A percentile compares a stretch with the other conserved stretches of the same genome.
These are phyloP conservation scores for Halcyon leucocephala DNA, from an alignment of 2,797 vertebrate genomes.

Conservation along the genomic window DNA sequence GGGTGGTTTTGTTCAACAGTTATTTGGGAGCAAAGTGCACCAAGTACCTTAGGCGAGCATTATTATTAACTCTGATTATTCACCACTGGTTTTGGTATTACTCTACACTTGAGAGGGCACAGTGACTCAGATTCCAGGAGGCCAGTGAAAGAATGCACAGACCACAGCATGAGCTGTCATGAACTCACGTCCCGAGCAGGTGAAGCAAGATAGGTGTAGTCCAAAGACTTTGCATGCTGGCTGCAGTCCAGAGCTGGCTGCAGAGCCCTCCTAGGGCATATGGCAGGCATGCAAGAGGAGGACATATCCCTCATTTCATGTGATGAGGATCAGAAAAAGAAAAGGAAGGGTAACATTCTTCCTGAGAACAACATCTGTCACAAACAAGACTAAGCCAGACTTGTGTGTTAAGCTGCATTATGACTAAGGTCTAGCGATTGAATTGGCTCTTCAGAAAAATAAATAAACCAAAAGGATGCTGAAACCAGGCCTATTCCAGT, in stretches of 20 bases:
- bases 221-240: background rate
- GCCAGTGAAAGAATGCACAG: background rate
- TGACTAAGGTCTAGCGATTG: background rate
- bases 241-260: background rate
- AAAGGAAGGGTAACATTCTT: background rate
- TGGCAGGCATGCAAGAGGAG: background rate
- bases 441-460: background rate
- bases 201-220: background rate
- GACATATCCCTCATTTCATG: background rate
- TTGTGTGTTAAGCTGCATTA: background rate
- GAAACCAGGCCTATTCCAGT: background rate
- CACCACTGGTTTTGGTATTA: background rate
- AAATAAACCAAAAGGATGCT: background rate
- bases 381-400: background rate
- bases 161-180: background rate
- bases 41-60: constrained; percentile 27
- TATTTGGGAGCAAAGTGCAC: constrained; percentile 36
- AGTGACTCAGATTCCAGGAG: constrained; percentile 16
- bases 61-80: constrained; percentile 43
- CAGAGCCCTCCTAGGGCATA: background rate
- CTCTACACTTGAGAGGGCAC: background rate
- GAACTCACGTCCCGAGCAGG: background rate
- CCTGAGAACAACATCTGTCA: background rate
- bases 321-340: background rate
- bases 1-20: background rate